Evolutionary conservation across 2,113 vertebrate genomes (phyloP).

Genomic region (Amblyornis subalaris): DNA sequence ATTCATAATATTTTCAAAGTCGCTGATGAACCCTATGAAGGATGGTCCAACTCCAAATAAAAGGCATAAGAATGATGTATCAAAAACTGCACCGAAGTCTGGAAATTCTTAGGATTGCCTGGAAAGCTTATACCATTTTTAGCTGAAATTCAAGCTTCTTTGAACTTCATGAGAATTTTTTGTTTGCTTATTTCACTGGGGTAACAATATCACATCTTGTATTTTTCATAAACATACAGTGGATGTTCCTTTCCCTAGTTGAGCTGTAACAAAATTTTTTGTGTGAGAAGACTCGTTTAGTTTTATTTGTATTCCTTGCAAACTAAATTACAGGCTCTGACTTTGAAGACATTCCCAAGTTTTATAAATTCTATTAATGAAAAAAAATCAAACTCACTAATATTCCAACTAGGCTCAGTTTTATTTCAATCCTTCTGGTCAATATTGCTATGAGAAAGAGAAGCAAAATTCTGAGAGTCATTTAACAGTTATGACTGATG

Average conservation of each 20-base stretch:
- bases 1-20: not conserved
- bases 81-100: not conserved
- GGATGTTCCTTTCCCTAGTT: not conserved
- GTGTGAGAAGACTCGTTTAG: not conserved
- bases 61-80: not conserved
- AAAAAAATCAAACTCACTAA: not conserved
- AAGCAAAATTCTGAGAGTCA: not conserved
- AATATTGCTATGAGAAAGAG: not conserved
- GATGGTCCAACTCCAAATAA: not conserved
- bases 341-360: not conserved
- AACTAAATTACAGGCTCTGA: not conserved
- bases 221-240: not conserved
- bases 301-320: not conserved
- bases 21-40: not conserved
- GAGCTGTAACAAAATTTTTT: not conserved
- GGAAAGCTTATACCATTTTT: not conserved
- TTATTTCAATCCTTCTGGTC: not conserved
- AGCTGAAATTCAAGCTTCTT: not conserved
- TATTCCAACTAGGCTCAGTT: not conserved
- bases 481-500: not conserved
- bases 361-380: not conserved
- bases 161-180: not conserved
- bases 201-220: not conserved
- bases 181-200: not conserved
- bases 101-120: not conserved